Evolutionary conservation across 37 sponge, comb jelly and placozoan genomes (phyloP).

Genomic region (Aphrocallistes beatrix): DNA sequence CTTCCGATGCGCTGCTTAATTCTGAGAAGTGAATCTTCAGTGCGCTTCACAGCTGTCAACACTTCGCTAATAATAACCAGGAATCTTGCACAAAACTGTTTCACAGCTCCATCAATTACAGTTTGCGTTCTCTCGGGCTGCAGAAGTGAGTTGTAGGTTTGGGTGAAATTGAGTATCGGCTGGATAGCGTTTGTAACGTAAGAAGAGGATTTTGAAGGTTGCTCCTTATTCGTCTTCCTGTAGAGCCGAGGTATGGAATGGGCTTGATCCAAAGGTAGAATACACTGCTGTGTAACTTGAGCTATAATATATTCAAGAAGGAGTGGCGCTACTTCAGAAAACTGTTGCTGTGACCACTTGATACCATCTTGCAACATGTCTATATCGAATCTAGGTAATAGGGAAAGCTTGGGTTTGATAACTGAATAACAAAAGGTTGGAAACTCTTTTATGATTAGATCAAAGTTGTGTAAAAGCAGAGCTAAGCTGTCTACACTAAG

Average conservation of each 20-base stretch:
- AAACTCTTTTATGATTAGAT: not conserved
- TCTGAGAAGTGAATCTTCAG: slow-evolving; percentile 79
- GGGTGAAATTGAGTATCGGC: not conserved
- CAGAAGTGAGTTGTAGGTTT: not conserved
- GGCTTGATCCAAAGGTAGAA: slow-evolving; percentile 48
- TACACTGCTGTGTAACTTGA: slow-evolving; percentile 36
- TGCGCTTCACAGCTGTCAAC: slow-evolving; percentile 73
- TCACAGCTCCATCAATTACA: not conserved
- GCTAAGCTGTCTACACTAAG: not conserved
- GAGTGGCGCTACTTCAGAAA: slow-evolving; percentile 18
- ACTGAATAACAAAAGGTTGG: not conserved
- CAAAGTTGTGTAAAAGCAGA: not conserved
- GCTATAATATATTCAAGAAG: not conserved
- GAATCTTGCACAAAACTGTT: slow-evolving; percentile 34
- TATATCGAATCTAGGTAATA: not conserved
- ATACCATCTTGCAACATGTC: slow-evolving; percentile 21
- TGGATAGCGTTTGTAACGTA: slow-evolving; percentile 5
- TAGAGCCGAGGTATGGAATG: slow-evolving; percentile 77
- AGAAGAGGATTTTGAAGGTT: not conserved
- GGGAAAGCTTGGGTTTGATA: not conserved
- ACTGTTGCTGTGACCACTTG: not conserved
- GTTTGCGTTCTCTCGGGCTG: not conserved
- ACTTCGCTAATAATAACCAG: slow-evolving; percentile 50
- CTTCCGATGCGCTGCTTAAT: slow-evolving; percentile 52
- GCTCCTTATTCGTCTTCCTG: slow-evolving; percentile 80